Evolutionary conservation across 2,888 invertebrate genomes (phyloP), one percentile per base, ranked within the genome.

Genomic region (Hedya salicella): DNA sequence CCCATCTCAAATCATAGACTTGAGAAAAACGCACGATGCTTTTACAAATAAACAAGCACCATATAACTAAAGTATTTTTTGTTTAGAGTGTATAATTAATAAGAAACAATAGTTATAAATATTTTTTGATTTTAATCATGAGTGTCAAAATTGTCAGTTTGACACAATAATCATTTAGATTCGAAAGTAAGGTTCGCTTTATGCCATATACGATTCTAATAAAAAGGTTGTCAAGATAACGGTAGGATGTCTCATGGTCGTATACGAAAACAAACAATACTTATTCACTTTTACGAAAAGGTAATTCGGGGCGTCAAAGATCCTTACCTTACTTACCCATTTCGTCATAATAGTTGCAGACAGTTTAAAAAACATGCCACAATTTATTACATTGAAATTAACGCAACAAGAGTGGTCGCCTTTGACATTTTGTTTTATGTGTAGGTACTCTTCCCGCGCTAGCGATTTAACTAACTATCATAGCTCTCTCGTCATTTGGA

Each of bases 1-100:
- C 79, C 79, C 83, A 85, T 84, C 78, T 79, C 80, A 77, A 79
- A 75, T 78, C 79, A 75, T 71, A 79, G 81, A 78, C 80, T 78
- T 77, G 75, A 80, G 82, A 76, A 74, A 74, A 73, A 68, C 71
- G 68, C 72, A 72, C 70, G 74, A 75, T 78, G 72, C 72, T 69
- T 54, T 84, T 81, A 84, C 82, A 85, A 84, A 79, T 81, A 9
- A 83, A 80, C 79, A 76, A 77, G 68, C 56, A 71, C 70, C 68
- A 71, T 73, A 75, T 73, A 73, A 70, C 50, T 59, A 46, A 16
- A 21, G 13, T 59, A 59, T 60, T 48, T 68, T 57, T 66, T 65
- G 44, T 53, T 67, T 69, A 71, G 73, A 62, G 71, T 75, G 76
- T 70, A 78, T 76, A 76, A 75, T 71, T 69, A 74, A 74, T 73